Evolutionary conservation across 2,888 invertebrate species (phyloP).

Genomic region (Coecobrya sp.): DNA sequence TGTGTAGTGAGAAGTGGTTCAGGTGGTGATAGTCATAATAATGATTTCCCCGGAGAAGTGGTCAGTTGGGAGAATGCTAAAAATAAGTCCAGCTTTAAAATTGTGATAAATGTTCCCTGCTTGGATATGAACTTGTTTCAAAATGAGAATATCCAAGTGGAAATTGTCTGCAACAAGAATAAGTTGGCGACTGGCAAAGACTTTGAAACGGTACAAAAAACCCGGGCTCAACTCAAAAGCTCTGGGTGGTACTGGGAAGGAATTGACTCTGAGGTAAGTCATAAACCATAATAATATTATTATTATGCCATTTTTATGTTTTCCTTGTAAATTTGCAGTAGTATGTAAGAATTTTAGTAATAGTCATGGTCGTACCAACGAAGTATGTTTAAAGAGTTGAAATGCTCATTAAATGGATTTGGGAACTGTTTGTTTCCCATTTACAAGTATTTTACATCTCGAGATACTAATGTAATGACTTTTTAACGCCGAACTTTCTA

Average conservation of each 20-base stretch:
- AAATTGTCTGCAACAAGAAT: conserved; percentile 76
- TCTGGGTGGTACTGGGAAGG: conserved; percentile 80
- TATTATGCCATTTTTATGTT: background rate
- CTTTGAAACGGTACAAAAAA: conserved; percentile 66
- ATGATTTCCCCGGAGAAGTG: conserved; percentile 55
- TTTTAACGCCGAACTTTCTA: conserved; percentile 35
- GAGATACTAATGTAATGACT: conserved; percentile 51
- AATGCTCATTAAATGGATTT: too few species aligned
- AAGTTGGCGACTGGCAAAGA: conserved; percentile 56
- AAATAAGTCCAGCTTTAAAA: conserved; percentile 75
- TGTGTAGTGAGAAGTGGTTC: conserved; percentile 25
- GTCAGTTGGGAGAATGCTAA: conserved; percentile 75
- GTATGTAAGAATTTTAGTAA: too few species aligned
- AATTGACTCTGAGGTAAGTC: conserved; percentile 78
- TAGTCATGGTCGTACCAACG: too few species aligned
- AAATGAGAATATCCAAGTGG: conserved; percentile 74
- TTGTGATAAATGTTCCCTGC: conserved; percentile 80
- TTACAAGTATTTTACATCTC: background rate
- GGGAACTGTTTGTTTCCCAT: background rate
- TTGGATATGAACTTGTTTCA: conserved; percentile 68
- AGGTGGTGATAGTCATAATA: conserved; percentile 50
- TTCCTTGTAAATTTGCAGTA: background rate
- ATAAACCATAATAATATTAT: background rate
- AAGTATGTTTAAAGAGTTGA: too few species aligned
- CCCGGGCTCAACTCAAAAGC: conserved; percentile 41